These are phyloP conservation scores for Microdon myrmicae DNA, from an alignment of 2,888 invertebrate species.

Conservation along the genomic window DNA sequence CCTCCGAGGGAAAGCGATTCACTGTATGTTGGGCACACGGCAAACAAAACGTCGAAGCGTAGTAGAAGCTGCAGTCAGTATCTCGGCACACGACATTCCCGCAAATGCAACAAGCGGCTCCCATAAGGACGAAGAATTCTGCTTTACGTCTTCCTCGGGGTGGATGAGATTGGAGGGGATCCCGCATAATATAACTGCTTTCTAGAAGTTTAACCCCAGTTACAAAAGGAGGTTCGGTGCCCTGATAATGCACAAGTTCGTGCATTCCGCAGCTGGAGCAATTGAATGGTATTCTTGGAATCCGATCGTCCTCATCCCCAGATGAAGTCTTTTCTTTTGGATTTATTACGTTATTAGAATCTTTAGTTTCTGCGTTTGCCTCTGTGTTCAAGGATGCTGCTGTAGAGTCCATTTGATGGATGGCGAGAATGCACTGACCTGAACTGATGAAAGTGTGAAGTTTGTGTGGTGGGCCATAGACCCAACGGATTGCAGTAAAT, in stretches of 20 bases:
- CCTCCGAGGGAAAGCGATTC: constrained; percentile 75
- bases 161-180: constrained; percentile 80
- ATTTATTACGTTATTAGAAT: neutral
- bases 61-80: constrained; percentile 82
- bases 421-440: too few species aligned
- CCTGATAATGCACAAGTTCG: constrained; percentile 81
- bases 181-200: constrained; percentile 83
- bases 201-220: constrained; percentile 74
- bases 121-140: constrained; percentile 78
- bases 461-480: too few species aligned
- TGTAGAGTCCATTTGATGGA: too few species aligned
- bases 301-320: constrained; percentile 58
- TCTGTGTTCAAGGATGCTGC: too few species aligned
- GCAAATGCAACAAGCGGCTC: constrained; percentile 80
- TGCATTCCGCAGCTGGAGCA: constrained; percentile 75
- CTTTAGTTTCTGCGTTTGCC: too few species aligned
- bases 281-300: constrained; percentile 64
- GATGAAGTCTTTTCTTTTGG: constrained; percentile 18
- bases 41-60: constrained; percentile 78
- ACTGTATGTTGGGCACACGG: constrained; percentile 73
- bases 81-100: constrained; percentile 77
- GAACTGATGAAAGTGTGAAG: too few species aligned
- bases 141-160: constrained; percentile 70
- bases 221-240: constrained; percentile 78
- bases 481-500: neutral